Evolutionary conservation across 2,797 vertebrate genomes (phyloP).

Genomic region (Myotis findleyi): DNA sequence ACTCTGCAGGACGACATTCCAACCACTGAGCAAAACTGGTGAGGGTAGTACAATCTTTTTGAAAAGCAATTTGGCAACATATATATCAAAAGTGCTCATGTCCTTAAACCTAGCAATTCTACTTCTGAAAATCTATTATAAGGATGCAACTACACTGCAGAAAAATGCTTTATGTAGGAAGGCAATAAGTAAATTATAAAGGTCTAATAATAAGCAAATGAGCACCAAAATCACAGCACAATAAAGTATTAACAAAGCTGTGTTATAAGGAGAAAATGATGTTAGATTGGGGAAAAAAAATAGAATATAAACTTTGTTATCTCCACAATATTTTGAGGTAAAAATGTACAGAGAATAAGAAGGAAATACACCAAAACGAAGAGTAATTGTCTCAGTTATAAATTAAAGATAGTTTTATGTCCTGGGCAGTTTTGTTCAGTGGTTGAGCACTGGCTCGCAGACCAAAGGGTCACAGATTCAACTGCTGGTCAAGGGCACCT

Average conservation of each 20-base stretch:
- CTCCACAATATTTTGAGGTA: neutral
- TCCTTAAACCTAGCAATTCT: neutral
- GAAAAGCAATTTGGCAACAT: neutral
- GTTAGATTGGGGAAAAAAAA: neutral
- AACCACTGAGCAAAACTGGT: too few relatives aligned
- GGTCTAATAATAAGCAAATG: neutral
- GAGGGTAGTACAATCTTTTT: neutral
- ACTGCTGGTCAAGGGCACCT: too few relatives aligned
- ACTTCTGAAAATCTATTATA: neutral
- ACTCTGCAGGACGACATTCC: too few relatives aligned
- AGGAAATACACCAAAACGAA: neutral
- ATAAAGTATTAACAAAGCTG: neutral
- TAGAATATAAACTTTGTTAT: neutral
- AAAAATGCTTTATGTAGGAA: slow-evolving; percentile 11
- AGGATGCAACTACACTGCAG: neutral
- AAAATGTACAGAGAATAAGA: neutral
- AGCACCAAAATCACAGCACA: neutral
- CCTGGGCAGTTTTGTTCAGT: too few relatives aligned
- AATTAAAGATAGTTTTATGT: neutral
- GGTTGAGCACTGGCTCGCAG: too few relatives aligned
- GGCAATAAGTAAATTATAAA: neutral
- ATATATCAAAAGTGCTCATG: neutral
- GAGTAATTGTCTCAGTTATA: slow-evolving; percentile 3
- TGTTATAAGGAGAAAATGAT: neutral
- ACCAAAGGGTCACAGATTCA: too few relatives aligned